Conservation (phyloP, 1,140 invertebrate genomes). For the Leguminivora glycinivorella region DNA sequence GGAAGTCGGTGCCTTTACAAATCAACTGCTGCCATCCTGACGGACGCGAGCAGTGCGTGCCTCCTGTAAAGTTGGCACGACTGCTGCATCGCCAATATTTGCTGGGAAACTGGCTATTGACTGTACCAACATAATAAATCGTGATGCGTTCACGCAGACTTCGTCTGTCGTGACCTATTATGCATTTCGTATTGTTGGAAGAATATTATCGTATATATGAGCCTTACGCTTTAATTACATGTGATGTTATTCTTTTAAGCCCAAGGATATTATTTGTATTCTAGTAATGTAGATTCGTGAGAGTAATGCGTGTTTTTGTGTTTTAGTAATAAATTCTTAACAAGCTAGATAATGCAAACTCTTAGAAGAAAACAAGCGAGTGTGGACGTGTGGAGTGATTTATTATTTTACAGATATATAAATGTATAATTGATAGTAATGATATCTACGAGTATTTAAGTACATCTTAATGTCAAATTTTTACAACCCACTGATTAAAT, state of each 20-base stretch:
- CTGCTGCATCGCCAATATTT: slow-evolving; percentile 23
- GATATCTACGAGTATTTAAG: too few species aligned
- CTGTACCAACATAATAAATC: slow-evolving; percentile 30
- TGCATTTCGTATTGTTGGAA: slow-evolving; percentile 32
- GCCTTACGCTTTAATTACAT: not conserved
- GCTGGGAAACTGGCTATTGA: slow-evolving; percentile 38
- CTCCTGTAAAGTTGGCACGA: slow-evolving; percentile 29
- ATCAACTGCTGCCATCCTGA: slow-evolving; percentile 29
- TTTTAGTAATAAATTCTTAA: slow-evolving; percentile 11
- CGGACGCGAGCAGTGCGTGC: slow-evolving; percentile 30
- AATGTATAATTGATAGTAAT: not conserved
- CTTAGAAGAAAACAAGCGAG: not conserved
- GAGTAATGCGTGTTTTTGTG: slow-evolving; percentile 5
- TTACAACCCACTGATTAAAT: slow-evolving; percentile 43
- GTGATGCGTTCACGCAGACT: slow-evolving; percentile 41
- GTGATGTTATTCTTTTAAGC: slow-evolving; percentile 10
- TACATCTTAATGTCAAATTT: too few species aligned
- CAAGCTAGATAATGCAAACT: not conserved
- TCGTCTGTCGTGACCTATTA: slow-evolving; percentile 31
- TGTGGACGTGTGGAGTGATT: not conserved
- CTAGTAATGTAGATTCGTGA: not conserved
- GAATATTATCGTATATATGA: slow-evolving; percentile 7
- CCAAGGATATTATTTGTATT: slow-evolving; percentile 8
- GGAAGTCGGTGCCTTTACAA: slow-evolving; percentile 32
- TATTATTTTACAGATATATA: not conserved